Conservation (phyloP, 2,888 invertebrate species). For the Plebejus anna region DNA sequence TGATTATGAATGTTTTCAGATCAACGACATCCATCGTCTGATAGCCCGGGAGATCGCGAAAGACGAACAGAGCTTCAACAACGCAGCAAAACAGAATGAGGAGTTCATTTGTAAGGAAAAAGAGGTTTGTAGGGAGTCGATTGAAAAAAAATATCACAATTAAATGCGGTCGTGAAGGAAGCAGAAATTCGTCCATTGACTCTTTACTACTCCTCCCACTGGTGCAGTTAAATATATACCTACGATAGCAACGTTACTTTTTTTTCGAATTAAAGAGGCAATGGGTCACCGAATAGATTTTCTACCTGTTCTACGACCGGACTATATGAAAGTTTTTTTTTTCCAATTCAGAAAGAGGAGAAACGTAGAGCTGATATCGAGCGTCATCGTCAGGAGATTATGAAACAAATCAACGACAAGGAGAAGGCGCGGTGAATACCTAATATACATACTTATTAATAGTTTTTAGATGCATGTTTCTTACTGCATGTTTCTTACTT, state of each 20-base stretch:
- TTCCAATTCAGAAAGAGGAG: conserved; percentile 63
- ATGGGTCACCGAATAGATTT: too few species aligned
- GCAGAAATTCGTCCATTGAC: too few species aligned
- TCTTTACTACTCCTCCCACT: too few species aligned
- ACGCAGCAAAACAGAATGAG: conserved; percentile 77
- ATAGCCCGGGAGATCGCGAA: conserved; percentile 84
- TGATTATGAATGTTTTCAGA: conserved; percentile 56
- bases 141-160: neutral
- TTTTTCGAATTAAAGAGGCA: too few species aligned
- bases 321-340: neutral
- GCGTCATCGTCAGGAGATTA: conserved; percentile 81
- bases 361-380: conserved; percentile 72
- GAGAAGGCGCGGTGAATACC: conserved; percentile 76
- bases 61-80: conserved; percentile 81
- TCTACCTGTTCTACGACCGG: neutral
- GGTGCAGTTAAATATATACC: too few species aligned
- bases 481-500: too few species aligned
- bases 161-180: too few species aligned
- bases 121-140: conserved; percentile 48
- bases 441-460: neutral
- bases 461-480: too few species aligned
- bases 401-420: conserved; percentile 85
- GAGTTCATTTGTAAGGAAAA: conserved; percentile 74
- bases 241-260: too few species aligned
- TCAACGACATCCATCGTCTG: conserved; percentile 78